These are phyloP conservation scores for Hydrotaea diabolus DNA, from an alignment of 2,888 invertebrate species.

Conservation along the genomic window DNA sequence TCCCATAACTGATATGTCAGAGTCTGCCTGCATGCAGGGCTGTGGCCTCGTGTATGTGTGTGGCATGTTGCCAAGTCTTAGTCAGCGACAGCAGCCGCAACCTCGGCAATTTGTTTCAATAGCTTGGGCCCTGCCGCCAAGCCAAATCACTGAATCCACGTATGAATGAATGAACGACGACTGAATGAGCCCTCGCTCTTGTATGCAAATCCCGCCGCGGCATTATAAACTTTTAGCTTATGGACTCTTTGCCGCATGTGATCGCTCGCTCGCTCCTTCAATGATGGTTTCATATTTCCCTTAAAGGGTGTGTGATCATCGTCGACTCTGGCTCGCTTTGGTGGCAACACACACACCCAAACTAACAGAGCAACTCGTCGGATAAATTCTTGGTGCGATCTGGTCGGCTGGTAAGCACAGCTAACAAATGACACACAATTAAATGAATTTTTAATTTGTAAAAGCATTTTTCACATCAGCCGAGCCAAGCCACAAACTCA, in stretches of 20 bases:
- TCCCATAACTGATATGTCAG: slow-evolving; percentile 43
- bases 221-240: not conserved
- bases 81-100: slow-evolving; percentile 10
- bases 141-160: slow-evolving; percentile 1
- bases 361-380: not conserved
- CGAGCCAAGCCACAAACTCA: slow-evolving; percentile 23
- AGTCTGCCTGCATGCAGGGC: slow-evolving; percentile 27
- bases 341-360: not conserved
- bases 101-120: slow-evolving; percentile 64
- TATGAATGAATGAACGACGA: slow-evolving; percentile 14
- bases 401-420: slow-evolving; percentile 10
- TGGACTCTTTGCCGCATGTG: not conserved
- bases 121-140: slow-evolving; percentile 41
- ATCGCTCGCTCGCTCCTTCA: not conserved
- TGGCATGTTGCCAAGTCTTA: slow-evolving; percentile 50
- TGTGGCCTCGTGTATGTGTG: slow-evolving; percentile 50
- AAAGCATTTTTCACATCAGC: slow-evolving; percentile 57
- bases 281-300: slow-evolving; percentile 67
- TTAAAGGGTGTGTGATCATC: slow-evolving; percentile 65
- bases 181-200: slow-evolving; percentile 17
- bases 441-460: slow-evolving; percentile 66
- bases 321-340: not conserved
- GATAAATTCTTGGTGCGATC: slow-evolving; percentile 56
- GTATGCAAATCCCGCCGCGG: slow-evolving; percentile 55
- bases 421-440: slow-evolving; percentile 65